Evolutionary conservation across 2,888 invertebrate genomes (phyloP), one percentile per base, ranked within the genome.

Genomic region (Drosophila stalkeri): DNA sequence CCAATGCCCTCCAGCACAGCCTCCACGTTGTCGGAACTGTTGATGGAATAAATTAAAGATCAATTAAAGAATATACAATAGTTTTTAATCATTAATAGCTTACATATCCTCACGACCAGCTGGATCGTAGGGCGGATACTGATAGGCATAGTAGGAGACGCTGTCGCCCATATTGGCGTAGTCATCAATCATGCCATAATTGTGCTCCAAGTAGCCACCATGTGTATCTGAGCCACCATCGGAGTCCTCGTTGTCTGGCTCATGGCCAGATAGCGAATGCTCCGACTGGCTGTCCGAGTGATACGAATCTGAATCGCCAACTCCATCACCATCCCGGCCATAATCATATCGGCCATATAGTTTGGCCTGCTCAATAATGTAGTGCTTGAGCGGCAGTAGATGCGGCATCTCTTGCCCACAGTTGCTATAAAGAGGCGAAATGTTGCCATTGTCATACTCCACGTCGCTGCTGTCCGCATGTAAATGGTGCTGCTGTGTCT

Each of bases 281-380:
- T 94, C 94, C 56, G 96, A 96, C 20, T 95, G 95, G 75, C 96
- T 96, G 81, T 96, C 97, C 59, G 96, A 96, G 87, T 96, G 96
- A 79, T 96, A 95, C 60, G 97, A 97, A 86, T 96, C 97, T 4
- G 96, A 96, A 90, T 95, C 95, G 41, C 95, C 94, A 57, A 95
- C 94, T 90, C 80, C 77, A 11, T 77, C 77, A 0, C 82, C 75
- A 62, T 77, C 72, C 16, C 39, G 74, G 3, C 82, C 95, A 88
- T 96, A 95, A 43, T 96, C 95, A 79, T 95, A 95, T 89, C 96
- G 95, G 85, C 95, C 96, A 94, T 93, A 75, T 6, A 86, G 72
- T 80, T 96, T 96, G 0, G 96, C 96, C 93, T 98, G 98, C 90
- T 97, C 97, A 88, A 98, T 94, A 82, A 98, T 96, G 91, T 97